Conservation (phyloP, 2,113 vertebrate genomes). For the Mustela lutreola region DNA sequence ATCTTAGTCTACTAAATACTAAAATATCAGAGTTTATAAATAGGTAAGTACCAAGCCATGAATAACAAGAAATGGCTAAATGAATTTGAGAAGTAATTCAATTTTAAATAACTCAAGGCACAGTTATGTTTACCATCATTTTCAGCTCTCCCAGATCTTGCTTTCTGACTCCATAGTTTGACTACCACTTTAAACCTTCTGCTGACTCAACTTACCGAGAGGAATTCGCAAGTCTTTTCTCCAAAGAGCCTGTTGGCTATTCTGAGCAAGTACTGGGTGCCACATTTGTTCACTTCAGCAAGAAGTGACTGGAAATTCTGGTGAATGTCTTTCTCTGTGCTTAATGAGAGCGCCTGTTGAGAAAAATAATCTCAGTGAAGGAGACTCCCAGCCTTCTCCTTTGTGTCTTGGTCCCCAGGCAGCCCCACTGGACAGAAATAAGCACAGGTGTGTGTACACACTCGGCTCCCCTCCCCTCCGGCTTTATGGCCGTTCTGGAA, state of each 20-base stretch:
- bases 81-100: neutral
- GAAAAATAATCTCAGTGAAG: neutral
- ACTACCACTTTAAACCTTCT: neutral
- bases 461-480: rapidly evolving
- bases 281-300: constrained; percentile 67
- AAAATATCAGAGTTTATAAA: neutral
- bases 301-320: constrained; percentile 69
- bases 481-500: neutral
- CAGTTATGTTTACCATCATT: neutral
- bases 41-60: neutral
- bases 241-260: constrained; percentile 78
- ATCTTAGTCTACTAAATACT: neutral
- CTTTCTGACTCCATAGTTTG: neutral
- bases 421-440: neutral
- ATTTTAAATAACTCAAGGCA: neutral
- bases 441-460: rapidly evolving
- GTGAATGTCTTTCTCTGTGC: constrained; percentile 47
- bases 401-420: neutral
- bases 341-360: constrained; percentile 61
- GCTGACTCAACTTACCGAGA: constrained; percentile 67
- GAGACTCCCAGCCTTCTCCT: neutral
- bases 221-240: constrained; percentile 68
- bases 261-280: constrained; percentile 61
- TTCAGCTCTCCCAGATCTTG: neutral
- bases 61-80: neutral